Conservation (phyloP, 2,888 invertebrate species). For the Drosophila melanosoma region DNA sequence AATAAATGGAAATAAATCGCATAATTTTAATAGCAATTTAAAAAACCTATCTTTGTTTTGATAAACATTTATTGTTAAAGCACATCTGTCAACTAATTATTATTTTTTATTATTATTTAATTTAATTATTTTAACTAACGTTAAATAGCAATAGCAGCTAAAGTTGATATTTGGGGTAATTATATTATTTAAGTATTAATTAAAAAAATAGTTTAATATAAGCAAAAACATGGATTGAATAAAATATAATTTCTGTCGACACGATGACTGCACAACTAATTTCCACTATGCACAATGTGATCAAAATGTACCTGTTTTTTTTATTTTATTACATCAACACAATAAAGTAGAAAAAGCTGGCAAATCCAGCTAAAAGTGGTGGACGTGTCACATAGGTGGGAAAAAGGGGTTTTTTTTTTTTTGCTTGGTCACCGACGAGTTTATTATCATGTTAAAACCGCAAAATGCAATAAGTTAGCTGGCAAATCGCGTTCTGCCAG, state of each 20-base stretch:
- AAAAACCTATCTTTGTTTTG: no score
- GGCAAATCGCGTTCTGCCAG: constrained; percentile 51
- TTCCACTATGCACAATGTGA: not conserved
- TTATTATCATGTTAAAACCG: constrained; percentile 73
- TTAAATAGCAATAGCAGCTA: not conserved
- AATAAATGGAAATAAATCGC: no score
- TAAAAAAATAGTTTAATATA: no score
- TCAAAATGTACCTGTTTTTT: constrained; percentile 13
- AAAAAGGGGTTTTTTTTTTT: not conserved
- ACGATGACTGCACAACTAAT: not conserved
- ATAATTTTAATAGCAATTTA: no score
- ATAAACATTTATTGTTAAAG: not conserved
- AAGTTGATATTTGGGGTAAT: not conserved
- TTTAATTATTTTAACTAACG: not conserved
- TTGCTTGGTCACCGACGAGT: constrained; percentile 48
- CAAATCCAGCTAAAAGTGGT: constrained; percentile 28
- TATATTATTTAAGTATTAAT: not conserved
- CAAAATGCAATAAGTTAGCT: constrained; percentile 70
- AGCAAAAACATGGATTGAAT: not conserved
- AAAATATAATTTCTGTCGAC: not conserved
- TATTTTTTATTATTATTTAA: no score
- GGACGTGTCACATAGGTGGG: constrained; percentile 7
- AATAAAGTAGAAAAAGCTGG: constrained; percentile 39
- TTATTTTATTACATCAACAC: constrained; percentile 12
- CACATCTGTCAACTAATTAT: not conserved